Conservation (phyloP, 2,797 vertebrate species). For the Pseudochromis fuscus region DNA sequence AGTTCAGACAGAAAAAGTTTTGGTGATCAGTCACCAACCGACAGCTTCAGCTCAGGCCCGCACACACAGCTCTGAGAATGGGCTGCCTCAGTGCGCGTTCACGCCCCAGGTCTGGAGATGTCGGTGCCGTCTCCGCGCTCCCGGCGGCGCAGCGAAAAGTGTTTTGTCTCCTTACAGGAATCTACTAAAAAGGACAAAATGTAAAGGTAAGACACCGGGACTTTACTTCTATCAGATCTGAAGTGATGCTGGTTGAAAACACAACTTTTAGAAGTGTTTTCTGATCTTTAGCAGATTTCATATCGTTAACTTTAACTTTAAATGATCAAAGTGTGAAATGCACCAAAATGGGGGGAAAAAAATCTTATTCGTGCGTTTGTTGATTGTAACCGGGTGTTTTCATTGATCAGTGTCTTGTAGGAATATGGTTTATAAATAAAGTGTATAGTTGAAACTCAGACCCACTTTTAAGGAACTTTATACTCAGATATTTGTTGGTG, state of each 20-base stretch:
- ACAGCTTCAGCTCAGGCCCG: background rate
- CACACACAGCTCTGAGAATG: background rate
- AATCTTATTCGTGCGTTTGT: too few species aligned
- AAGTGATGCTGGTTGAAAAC: background rate
- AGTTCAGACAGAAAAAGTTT: too few species aligned
- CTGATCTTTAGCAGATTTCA: too few species aligned
- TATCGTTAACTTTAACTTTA: too few species aligned
- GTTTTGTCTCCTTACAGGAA: conserved; percentile 50
- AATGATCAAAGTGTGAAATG: too few species aligned
- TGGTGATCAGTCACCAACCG: conserved; percentile 21
- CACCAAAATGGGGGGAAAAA: too few species aligned
- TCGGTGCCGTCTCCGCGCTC: conserved; percentile 82
- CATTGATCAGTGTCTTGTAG: too few species aligned
- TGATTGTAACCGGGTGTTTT: too few species aligned
- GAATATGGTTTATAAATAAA: too few species aligned
- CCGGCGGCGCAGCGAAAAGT: conserved; percentile 35
- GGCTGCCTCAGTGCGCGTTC: conserved; percentile 69
- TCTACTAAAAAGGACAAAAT: conserved; percentile 59
- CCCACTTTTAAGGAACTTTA: too few species aligned
- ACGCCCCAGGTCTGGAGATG: conserved; percentile 72
- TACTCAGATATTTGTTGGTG: too few species aligned
- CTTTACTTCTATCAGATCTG: background rate
- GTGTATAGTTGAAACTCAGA: too few species aligned
- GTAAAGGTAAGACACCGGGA: conserved; percentile 68
- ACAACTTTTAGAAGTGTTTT: background rate